Evolutionary conservation across 1,140 invertebrate species (phyloP), one percentile per base, ranked within the genome.

Genomic region (Manduca sexta): DNA sequence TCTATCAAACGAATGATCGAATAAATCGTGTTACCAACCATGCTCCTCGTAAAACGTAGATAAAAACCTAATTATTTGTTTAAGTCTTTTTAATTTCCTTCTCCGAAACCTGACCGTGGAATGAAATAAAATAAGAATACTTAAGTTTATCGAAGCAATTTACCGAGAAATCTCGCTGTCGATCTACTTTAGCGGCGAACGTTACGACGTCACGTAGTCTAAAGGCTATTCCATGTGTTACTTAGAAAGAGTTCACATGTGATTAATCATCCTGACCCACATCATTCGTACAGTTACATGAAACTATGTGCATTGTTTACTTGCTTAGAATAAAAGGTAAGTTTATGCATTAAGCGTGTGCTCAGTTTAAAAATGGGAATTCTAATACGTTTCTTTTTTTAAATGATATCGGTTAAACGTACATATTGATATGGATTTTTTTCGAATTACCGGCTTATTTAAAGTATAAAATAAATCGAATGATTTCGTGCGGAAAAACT

Each of bases 231-330:
- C 34, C 51, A 67, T 68, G 61, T 64, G 69, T 58, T 64, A 63
- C 58, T 46, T 37, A 46, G 53, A 56, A 41, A 54, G 55, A 49
- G 50, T 65, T 64, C 56, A 60, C 53, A 53, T 63, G 63, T 72
- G 64, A 77, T 65, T 73, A 65, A 74, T 73, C 52, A 57, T 39
- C 15, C 42, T 58, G 64, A 62, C 72, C 72, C 54, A 75, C 60
- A 70, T 75, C 63, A 65, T 48, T 38, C 43, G 17, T 65, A 64
- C 69, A 61, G 72, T 62, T 68, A 60, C 35, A 54, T 26, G 21
- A 26, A 26, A 26, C n/a, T n/a, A n/a, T n/a, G 21, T 26, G 4
- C 8, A 26, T 26, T 26, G 21, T 26, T 26, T 26, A 26, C 21
- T 26, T 26, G 8, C 1, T 8, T 26, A 5, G 4, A 26, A 5